Base-by-base conservation (phyloP, 2,888 invertebrate species). In the Alloplasta piceator region DNA sequence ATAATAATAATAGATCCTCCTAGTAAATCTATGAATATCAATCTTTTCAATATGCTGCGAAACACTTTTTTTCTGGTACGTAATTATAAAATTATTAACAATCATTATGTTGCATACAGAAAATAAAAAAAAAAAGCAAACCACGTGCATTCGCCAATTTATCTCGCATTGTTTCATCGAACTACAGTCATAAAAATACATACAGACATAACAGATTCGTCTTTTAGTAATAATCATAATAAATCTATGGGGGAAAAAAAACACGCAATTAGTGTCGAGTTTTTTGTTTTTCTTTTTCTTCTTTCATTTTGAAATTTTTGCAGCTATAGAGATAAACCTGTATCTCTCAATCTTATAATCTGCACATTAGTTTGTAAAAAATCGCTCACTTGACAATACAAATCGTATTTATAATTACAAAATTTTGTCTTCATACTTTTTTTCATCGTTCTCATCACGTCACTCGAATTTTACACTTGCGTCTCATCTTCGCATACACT, bases 1-100 rank as follows among this genome's bases (percentile, higher is more conserved):
- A 63, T 76, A 55, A 77, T 64, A 74, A 77, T 74, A 77, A 80
- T 80, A 26, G 26, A 26, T 26, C 26, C 66, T 70, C 71, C 67
- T 48, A 43, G 56, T 61, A 61, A 46, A 67, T 56, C 67, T 36
- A 61, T 39, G 39, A 55, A 61, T 73, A 56, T 68, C 26, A 61
- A 14, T n/a, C 26, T 56, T 64, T 36, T 71, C 60, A 2, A 26
- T 75, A 52, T 56, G 26, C 38, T 38, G n/a, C 14, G 39, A 48
- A 50, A 74, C n/a, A 43, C 48, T 39, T 12, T 52, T 56, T 46
- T 72, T 50, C 14, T 52, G 16, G 26, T 26, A 26, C 3, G 7
- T 61, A 43, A 16, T 43, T 60, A n/a, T 38, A 52, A 79, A 74
- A 70, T 74, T 1, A 64, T 74, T 43, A 60, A 70, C 39, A 50